Conservation (phyloP, 2,797 vertebrate genomes). For the Smutsia gigantea region DNA sequence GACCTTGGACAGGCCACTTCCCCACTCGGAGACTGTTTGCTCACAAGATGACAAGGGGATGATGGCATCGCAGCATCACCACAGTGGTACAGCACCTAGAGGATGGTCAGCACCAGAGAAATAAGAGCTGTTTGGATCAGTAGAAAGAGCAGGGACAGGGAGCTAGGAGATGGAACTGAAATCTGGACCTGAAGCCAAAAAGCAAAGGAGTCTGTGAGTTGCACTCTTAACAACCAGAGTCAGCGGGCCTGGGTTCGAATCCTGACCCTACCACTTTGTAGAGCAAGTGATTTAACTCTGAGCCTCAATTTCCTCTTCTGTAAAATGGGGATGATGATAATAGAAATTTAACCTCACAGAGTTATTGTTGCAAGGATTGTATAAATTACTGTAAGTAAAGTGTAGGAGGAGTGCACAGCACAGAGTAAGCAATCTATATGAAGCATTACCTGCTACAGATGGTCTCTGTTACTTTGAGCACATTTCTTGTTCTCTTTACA, state of each 20-base stretch:
- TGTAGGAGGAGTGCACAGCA: accelerated
- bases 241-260: background rate
- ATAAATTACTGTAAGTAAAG: too few relatives aligned
- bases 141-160: background rate
- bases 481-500: background rate
- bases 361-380: background rate
- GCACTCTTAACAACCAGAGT: background rate
- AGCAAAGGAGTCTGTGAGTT: background rate
- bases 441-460: accelerated
- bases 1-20: background rate
- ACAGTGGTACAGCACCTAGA: background rate
- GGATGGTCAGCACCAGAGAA: background rate
- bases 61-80: background rate
- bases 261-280: background rate
- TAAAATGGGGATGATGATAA: background rate
- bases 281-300: background rate
- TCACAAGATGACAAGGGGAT: background rate
- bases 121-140: background rate
- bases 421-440: background rate
- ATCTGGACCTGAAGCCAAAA: background rate
- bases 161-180: background rate
- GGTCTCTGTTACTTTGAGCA: background rate
- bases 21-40: background rate
- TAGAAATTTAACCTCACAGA: background rate
- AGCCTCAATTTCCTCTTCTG: background rate